Evolutionary conservation across 2,888 invertebrate genomes (phyloP).

Genomic region (Troglohyphantes excavatus): DNA sequence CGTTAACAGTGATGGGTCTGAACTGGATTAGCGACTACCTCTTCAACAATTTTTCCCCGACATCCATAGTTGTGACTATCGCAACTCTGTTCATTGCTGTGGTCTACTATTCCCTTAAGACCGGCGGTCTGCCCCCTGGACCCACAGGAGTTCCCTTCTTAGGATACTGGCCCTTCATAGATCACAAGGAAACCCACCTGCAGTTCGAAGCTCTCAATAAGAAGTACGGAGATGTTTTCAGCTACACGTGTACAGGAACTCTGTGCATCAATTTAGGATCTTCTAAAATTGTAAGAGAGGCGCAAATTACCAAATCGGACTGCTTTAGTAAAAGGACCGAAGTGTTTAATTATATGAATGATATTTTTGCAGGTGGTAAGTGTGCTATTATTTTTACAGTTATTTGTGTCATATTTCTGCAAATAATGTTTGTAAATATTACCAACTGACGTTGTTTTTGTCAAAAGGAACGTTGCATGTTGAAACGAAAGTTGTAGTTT

Average conservation of each 20-base stretch:
- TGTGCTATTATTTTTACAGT: too few species aligned
- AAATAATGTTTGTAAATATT: too few species aligned
- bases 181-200: not conserved
- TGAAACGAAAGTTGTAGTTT: too few species aligned
- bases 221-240: slow-evolving; percentile 49
- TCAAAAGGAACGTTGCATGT: too few species aligned
- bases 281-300: slow-evolving; percentile 20
- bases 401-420: too few species aligned
- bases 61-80: not conserved
- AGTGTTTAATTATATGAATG: too few species aligned
- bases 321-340: not conserved
- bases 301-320: slow-evolving; percentile 31
- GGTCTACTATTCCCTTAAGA: not conserved
- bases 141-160: slow-evolving; percentile 37
- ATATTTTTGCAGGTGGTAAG: not conserved
- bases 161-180: slow-evolving; percentile 43
- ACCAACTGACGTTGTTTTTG: too few species aligned
- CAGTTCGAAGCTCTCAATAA: slow-evolving; percentile 9
- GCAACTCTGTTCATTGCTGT: not conserved
- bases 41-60: not conserved
- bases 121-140: slow-evolving; percentile 43
- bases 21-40: not conserved
- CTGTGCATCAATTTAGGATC: slow-evolving; percentile 34
- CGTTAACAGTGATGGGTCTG: not conserved
- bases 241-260: slow-evolving; percentile 23